Evolutionary conservation across 2,888 invertebrate genomes (phyloP).

Genomic region (Amphipyra tragopoginis): DNA sequence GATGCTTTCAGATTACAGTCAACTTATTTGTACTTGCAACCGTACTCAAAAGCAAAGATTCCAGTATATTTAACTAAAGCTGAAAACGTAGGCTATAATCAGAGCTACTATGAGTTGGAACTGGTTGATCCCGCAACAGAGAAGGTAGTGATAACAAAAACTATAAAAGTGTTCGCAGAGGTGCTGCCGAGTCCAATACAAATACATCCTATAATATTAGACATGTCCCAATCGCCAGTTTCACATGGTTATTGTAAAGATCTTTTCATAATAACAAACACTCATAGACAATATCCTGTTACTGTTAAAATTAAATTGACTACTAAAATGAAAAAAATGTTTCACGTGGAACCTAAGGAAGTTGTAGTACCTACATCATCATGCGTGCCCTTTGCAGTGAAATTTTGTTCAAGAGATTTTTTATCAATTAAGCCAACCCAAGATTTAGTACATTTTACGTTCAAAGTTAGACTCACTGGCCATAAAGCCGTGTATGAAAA

Average conservation of each 20-base stretch:
- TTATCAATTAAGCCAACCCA: constrained; percentile 49
- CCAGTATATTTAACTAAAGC: constrained; percentile 74
- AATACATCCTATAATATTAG: constrained; percentile 75
- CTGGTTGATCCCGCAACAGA: constrained; percentile 68
- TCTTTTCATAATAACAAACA: constrained; percentile 71
- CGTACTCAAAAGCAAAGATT: constrained; percentile 64
- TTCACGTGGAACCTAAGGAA: constrained; percentile 73
- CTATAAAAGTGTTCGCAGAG: constrained; percentile 74
- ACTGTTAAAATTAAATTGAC: constrained; percentile 74
- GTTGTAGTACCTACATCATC: constrained; percentile 63
- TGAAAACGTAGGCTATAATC: constrained; percentile 77
- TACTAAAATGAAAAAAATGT: constrained; percentile 75
- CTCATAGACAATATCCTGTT: constrained; percentile 69
- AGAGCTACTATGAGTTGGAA: constrained; percentile 74
- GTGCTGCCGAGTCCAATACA: constrained; percentile 76
- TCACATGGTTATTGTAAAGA: constrained; percentile 74
- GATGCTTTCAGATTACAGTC: constrained; percentile 74
- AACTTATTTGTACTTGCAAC: constrained; percentile 67
- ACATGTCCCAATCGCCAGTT: constrained; percentile 74
- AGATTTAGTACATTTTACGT: constrained; percentile 75
- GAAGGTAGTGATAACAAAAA: constrained; percentile 65
- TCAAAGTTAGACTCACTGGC: constrained; percentile 75
- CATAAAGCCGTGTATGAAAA: constrained; percentile 69
- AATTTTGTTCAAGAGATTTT: constrained; percentile 67
- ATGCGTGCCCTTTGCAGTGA: constrained; percentile 66